phyloP scores from a whole-genome alignment of 1,140 invertebrate species.

The Eulimnadia texana region DNA sequence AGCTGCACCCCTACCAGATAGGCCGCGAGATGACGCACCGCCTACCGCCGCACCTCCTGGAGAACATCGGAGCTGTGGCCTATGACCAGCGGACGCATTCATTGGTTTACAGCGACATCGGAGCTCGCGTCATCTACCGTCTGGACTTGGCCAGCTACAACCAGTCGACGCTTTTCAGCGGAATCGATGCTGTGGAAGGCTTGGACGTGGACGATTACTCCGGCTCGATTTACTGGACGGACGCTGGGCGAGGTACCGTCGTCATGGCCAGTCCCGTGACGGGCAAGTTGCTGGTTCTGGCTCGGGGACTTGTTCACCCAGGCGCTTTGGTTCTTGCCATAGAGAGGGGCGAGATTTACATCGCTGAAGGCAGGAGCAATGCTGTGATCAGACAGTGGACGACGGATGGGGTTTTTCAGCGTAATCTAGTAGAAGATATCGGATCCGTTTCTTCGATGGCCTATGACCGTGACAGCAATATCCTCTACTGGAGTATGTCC shows the following conservation, averaged over 20 bases:
- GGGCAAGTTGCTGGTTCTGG: neutral
- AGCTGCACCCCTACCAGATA: neutral
- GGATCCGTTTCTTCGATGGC: slow-evolving; percentile 1
- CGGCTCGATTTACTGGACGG: slow-evolving; percentile 12
- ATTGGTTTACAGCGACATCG: slow-evolving; percentile 11
- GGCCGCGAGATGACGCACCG: neutral
- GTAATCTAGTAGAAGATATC: neutral
- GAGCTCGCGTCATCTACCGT: neutral
- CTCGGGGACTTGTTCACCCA: slow-evolving; percentile 4
- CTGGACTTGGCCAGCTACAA: slow-evolving; percentile 6
- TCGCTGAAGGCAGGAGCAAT: neutral
- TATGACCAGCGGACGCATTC: slow-evolving; percentile 2
- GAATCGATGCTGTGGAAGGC: slow-evolving; percentile 8
- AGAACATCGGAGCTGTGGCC: slow-evolving; percentile 11
- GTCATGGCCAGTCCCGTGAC: neutral
- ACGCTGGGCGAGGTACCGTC: slow-evolving; percentile 1
- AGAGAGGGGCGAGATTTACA: neutral
- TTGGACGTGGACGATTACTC: slow-evolving; percentile 8
- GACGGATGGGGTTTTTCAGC: neutral
- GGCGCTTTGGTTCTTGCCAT: neutral
- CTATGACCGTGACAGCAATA: neutral
- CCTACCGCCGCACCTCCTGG: neutral
- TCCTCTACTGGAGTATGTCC: slow-evolving; percentile 6
- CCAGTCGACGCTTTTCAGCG: neutral
- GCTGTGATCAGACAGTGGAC: neutral